A percentile compares a stretch with the other conserved stretches of the same genome.
Conservation (phyloP, 1,140 invertebrate genomes). For the Teleogryllus occipitalis region DNA sequence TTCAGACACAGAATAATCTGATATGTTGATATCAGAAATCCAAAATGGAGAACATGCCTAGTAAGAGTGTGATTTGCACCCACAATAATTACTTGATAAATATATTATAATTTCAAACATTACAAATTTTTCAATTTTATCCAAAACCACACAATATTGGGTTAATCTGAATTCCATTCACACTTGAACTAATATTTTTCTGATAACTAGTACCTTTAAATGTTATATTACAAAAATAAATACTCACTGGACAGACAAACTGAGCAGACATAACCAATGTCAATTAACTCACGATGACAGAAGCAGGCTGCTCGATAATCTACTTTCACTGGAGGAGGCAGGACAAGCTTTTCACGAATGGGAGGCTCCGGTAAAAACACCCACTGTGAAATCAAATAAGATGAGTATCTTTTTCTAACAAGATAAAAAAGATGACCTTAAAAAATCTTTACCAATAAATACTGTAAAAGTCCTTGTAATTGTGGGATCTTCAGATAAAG, state of each 20-base stretch:
- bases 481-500: conserved; percentile 76
- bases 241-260: conserved; percentile 88
- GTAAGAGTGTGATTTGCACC: no score
- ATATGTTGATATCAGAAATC: no score
- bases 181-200: neutral
- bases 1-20: no score
- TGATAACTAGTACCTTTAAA: conserved; percentile 7
- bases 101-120: neutral
- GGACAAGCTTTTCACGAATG: conserved; percentile 70
- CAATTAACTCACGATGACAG: conserved; percentile 92
- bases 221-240: neutral
- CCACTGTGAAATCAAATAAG: conserved; percentile 55
- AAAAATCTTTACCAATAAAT: conserved; percentile 64
- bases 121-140: neutral
- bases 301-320: conserved; percentile 96
- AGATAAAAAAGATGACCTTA: neutral
- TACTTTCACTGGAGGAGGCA: conserved; percentile 83
- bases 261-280: conserved; percentile 95
- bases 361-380: conserved; percentile 81
- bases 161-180: no score
- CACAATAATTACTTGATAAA: no score
- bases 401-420: neutral
- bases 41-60: no score
- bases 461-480: conserved; percentile 78
- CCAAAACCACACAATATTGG: no score